phyloP scores from a whole-genome alignment of 2,113 vertebrate genomes.

The Engraulis encrasicolus region DNA sequence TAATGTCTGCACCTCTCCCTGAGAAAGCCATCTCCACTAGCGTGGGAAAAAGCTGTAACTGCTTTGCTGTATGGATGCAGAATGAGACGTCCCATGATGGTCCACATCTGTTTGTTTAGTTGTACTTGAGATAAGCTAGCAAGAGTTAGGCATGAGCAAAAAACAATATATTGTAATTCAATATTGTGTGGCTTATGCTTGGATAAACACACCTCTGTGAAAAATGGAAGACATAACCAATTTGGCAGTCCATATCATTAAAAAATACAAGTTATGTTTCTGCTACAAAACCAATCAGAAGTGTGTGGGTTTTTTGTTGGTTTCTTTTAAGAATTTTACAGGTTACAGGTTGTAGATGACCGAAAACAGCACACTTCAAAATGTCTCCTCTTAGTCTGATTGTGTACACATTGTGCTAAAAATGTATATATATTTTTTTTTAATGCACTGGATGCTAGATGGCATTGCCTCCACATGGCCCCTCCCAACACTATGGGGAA shows the following conservation, averaged over 20 bases:
- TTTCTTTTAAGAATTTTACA: too few relatives aligned
- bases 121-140: not conserved
- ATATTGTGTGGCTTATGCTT: too few relatives aligned
- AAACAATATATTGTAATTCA: not conserved
- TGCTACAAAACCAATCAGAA: too few relatives aligned
- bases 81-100: not conserved
- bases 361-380: too few relatives aligned
- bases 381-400: too few relatives aligned
- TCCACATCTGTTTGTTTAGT: not conserved
- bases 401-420: too few relatives aligned
- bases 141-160: not conserved
- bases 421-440: not conserved
- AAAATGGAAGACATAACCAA: too few relatives aligned
- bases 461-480: not conserved
- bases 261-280: too few relatives aligned
- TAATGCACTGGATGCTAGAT: not conserved
- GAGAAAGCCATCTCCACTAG: not conserved
- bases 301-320: too few relatives aligned
- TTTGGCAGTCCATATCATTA: too few relatives aligned
- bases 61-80: not conserved
- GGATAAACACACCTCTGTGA: too few relatives aligned
- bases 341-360: too few relatives aligned
- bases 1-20: not conserved
- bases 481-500: not conserved
- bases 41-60: not conserved